Evolutionary conservation across 2,797 vertebrate species (phyloP), one percentile per base, ranked within the genome.

Genomic region (Chaetodon trifasciatus): DNA sequence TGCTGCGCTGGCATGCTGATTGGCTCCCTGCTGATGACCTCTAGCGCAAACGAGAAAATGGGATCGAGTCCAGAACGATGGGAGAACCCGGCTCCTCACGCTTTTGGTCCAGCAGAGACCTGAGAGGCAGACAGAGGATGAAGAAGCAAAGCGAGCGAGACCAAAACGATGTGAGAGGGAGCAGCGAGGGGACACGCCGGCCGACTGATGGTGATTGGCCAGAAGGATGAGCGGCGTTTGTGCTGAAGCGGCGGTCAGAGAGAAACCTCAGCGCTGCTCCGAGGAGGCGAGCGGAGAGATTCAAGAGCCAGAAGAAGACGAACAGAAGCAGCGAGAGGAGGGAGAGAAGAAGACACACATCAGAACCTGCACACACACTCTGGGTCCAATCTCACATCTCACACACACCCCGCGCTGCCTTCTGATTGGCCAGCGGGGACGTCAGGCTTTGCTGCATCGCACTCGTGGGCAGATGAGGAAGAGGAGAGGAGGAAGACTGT

Each of bases 41-140:
- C 40, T n/a, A 80, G 60, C 35, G 64, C 24, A 62, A 58, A 81
- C 23, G 57, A 68, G 23, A 80, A 49, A 69, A 37, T 70, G 82
- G 74, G 78, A 75, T 70, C 64, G 39, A 84, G 85, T 91, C 90
- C 89, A 77, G 84, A 91, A 71, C 58, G 86, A 85, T 85, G 78
- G 85, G 61, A 91, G 88, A 39, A 79, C 86, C 28, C 87, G 88
- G 78, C 86, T 90, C 90, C 90, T 90, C 91, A 75, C 71, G 86
- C 63, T 68, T 80, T 81, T 69, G 89, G 87, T 92, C 92, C 92
- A 53, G 88, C 85, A 86, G 91, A 91, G 89, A 91, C 91, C 92
- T 92, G 90, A 89, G 91, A 91, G 57, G 82, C 85, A 92, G 89
- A 91, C 77, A 89, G 88, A 86, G 87, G 57, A 89, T 85, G 90